phyloP scores from a whole-genome alignment of 2,113 vertebrate genomes.

The Lasiurus cinereus region DNA sequence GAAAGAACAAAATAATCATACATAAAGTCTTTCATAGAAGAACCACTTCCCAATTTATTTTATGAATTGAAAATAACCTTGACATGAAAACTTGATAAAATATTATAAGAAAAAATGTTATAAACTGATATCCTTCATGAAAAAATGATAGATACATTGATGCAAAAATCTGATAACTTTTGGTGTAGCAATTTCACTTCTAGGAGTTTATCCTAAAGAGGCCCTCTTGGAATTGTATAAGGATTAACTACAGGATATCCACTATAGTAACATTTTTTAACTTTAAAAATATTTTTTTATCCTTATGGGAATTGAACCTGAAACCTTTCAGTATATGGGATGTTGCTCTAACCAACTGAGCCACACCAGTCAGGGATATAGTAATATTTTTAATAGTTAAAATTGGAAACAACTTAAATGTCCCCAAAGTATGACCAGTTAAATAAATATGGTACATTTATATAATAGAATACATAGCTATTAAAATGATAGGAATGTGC shows the following conservation, averaged over 20 bases:
- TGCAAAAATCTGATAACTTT: conserved; percentile 11
- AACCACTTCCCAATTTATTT: conserved; percentile 1
- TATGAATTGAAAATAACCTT: not conserved
- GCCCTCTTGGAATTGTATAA: not conserved
- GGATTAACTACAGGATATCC: conserved; percentile 23
- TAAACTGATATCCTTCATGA: not conserved
- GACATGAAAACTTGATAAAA: conserved; percentile 40
- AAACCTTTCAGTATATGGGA: no score
- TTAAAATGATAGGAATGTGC: conserved; percentile 37
- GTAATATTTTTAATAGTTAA: conserved; percentile 35
- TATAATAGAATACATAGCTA: not conserved
- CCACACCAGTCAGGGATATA: not conserved
- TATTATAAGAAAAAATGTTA: conserved; percentile 26
- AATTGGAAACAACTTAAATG: conserved; percentile 19
- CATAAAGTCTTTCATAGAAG: not conserved
- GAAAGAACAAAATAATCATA: conserved; percentile 4
- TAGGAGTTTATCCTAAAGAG: not conserved
- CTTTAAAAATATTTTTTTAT: no score
- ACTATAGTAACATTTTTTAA: not conserved
- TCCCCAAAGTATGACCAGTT: not conserved
- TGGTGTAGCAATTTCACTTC: conserved; percentile 8
- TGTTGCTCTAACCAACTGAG: no score
- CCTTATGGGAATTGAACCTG: no score
- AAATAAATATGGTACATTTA: conserved; percentile 14
- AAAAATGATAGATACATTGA: not conserved